A percentile compares a stretch with the other conserved stretches of the same genome.
Evolutionary conservation across 1,140 invertebrate species (phyloP).

Genomic region (Octopus bimaculoides): DNA sequence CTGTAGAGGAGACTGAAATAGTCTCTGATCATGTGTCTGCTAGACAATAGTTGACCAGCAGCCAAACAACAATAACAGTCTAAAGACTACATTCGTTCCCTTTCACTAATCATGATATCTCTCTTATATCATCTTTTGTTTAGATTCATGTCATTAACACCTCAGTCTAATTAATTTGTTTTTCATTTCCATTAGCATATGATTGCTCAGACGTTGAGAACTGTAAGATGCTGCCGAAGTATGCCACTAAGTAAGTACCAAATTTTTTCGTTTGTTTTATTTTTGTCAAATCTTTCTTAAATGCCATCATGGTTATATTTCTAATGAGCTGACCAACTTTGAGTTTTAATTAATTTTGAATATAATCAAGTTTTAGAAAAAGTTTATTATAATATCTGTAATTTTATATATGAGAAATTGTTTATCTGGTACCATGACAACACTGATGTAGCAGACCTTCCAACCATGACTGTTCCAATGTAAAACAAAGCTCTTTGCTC

Average conservation of each 20-base stretch:
- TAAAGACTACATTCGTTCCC: too few relatives aligned
- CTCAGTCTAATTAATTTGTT: not conserved
- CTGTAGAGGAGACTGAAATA: too few relatives aligned
- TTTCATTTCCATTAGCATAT: constrained; percentile 65
- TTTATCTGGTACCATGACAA: constrained; percentile 1
- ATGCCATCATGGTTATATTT: constrained; percentile 9
- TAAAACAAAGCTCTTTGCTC: too few relatives aligned
- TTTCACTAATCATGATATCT: too few relatives aligned
- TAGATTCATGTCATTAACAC: too few relatives aligned
- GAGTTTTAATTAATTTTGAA: constrained; percentile 16
- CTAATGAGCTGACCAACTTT: constrained; percentile 14
- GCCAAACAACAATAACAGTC: too few relatives aligned
- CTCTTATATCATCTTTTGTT: too few relatives aligned
- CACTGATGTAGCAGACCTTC: too few relatives aligned
- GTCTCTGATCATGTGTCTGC: too few relatives aligned
- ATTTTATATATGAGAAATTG: not conserved
- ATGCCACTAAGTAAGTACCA: constrained; percentile 66
- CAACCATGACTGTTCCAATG: too few relatives aligned
- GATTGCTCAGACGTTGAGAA: constrained; percentile 79
- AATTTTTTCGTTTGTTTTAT: constrained; percentile 17
- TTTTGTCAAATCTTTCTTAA: constrained; percentile 18
- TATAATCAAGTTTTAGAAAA: not conserved
- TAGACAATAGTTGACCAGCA: too few relatives aligned
- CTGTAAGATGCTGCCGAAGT: constrained; percentile 72
- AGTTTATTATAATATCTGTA: not conserved